Conservation (phyloP, 2,113 vertebrate genomes). For the Condylura cristata region DNA sequence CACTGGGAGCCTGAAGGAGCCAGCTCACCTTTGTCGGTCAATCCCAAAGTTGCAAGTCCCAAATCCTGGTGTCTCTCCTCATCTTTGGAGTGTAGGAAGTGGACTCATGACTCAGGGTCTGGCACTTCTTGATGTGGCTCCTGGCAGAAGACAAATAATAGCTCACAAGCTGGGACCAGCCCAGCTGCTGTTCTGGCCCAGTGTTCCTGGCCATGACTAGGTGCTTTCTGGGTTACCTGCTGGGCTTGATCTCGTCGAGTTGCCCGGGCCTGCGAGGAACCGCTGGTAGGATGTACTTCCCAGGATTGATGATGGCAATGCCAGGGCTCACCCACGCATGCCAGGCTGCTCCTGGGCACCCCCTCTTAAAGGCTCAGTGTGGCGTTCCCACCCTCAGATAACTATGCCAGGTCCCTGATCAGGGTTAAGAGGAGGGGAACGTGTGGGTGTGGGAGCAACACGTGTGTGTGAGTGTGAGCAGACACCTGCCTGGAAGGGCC, state of each 20-base stretch:
- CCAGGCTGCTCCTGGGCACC: neutral
- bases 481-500: neutral
- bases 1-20: neutral
- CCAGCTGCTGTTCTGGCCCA: neutral
- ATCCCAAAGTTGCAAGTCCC: neutral
- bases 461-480: neutral
- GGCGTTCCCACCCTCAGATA: neutral
- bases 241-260: slow-evolving; percentile 22
- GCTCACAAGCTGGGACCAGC: slow-evolving; percentile 52
- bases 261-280: slow-evolving; percentile 66
- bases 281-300: neutral
- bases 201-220: slow-evolving; percentile 51
- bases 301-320: neutral
- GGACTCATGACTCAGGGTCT: slow-evolving; percentile 47
- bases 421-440: neutral
- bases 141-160: slow-evolving; percentile 34
- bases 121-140: neutral
- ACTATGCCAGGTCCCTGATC: neutral
- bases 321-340: neutral
- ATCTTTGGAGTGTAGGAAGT: neutral
- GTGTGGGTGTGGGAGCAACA: neutral
- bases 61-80: neutral
- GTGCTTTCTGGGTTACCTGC: slow-evolving; percentile 58
- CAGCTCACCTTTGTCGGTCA: neutral
- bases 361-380: slow-evolving; percentile 28